Conservation (phyloP, 2,888 invertebrate species). For the Rotaria magnacalcarata region DNA sequence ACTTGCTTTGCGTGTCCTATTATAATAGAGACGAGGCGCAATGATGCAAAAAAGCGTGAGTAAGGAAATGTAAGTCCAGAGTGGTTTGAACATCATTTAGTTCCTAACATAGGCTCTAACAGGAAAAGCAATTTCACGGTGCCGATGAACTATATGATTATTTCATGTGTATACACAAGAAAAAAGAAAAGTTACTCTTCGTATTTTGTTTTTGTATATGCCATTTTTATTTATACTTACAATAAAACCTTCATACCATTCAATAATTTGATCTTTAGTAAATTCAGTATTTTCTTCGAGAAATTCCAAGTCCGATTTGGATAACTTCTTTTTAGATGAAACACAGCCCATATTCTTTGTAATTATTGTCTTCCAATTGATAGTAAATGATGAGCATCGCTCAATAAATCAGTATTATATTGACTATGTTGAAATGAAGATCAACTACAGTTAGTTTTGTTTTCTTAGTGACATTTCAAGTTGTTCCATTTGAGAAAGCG, state of each 20-base stretch:
- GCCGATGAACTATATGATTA: constrained; percentile 11
- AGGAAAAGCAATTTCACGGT: constrained; percentile 26
- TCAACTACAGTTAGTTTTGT: constrained; percentile 4
- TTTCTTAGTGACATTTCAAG: constrained; percentile 14
- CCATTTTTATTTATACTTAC: constrained; percentile 7
- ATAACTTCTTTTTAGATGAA: constrained; percentile 40
- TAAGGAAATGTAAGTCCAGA: not conserved
- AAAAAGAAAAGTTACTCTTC: not conserved
- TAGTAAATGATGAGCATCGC: not conserved
- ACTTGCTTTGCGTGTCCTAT: not conserved
- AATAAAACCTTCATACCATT: constrained; percentile 46
- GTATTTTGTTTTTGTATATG: not conserved
- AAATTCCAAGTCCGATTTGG: constrained; percentile 44
- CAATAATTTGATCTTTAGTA: constrained; percentile 44
- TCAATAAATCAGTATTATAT: not conserved
- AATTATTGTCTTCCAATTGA: not conserved
- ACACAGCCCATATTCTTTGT: constrained; percentile 44
- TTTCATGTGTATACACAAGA: not conserved
- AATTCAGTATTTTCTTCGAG: constrained; percentile 44
- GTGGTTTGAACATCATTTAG: not conserved
- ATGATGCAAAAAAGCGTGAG: not conserved
- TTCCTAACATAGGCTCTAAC: not conserved
- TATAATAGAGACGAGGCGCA: not conserved
- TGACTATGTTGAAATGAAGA: not conserved
- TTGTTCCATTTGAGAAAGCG: constrained; percentile 20